Base-by-base conservation (phyloP, 2,888 invertebrate genomes). In the Axea sp. region DNA sequence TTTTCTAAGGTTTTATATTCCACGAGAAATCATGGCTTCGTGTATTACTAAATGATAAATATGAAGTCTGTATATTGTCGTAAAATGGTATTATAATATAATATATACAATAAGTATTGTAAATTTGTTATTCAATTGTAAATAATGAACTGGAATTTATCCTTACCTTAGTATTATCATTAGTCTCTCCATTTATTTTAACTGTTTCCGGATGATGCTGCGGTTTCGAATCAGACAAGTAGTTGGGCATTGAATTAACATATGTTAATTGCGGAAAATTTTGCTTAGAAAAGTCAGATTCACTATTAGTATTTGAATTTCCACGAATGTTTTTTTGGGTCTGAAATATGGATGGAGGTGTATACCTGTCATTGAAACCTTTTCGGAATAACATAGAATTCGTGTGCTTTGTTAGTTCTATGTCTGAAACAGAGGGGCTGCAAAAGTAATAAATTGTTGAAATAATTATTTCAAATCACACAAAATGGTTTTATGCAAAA, bases 291-390 rank as follows among this genome's bases (percentile, higher is more conserved):
- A 55, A 35, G n/a, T 22, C 47, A 7, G 55, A 28, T n/a, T 17
- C 65, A 3, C 43, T 19, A 26, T 28, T 51, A 1, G 5, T 31
- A n/a, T 15, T 39, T 6, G 22, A 45, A 7, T 47, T 45, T 37
- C 65, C 55, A 9, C 35, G 51, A 45, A 60, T 19, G 74, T 69
- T 51, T 39, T 64, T 51, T 39, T 37, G 24, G 24, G 77, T 3
- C 30, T 82, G 80, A 59, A 83, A 83, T 14, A 73, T 76, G 0
- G 84, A 82, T 0, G 84, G 81, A 1, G 87, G 85, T 55, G 83
- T 83, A 41, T 83, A 87, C 47, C 87, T 78, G 0, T 86, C 80
- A 28, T 86, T 83, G 0, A 82, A 79, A 8, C 80, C 75, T 33
- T 77, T 79, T 15, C 76, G 77, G 0, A 19, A 30, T 1, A 43